phyloP scores from a whole-genome alignment of 1,140 invertebrate genomes.

The Rhopalosiphum padi region DNA sequence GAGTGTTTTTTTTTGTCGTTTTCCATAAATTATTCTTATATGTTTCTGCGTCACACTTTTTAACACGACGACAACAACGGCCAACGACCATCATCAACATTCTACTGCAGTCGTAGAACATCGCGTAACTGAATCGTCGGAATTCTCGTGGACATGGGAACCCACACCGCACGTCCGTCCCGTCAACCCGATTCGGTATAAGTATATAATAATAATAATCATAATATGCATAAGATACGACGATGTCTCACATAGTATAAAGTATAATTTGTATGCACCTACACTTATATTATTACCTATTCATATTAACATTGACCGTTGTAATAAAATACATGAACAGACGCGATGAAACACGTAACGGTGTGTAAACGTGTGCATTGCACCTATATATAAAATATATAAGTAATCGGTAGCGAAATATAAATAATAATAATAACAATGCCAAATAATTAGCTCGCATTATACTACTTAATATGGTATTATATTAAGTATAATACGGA shows the following conservation, averaged over 20 bases:
- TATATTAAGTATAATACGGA: too few species aligned
- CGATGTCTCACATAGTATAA: not conserved
- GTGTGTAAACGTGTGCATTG: not conserved
- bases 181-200: not conserved
- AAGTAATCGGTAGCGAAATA: not conserved
- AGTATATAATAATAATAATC: not conserved
- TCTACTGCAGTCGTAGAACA: not conserved
- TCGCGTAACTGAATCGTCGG: not conserved
- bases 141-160: conserved; percentile 13
- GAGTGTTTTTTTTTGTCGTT: not conserved
- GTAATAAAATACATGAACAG: not conserved
- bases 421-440: not conserved
- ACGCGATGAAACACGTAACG: not conserved
- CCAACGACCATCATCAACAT: not conserved
- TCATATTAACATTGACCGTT: not conserved
- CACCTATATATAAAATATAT: not conserved
- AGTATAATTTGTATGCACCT: not conserved
- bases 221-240: not conserved
- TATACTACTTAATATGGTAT: not conserved
- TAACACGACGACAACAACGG: not conserved
- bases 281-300: not conserved
- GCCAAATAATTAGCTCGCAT: conserved; percentile 8
- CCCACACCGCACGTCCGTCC: not conserved
- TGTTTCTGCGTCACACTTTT: not conserved
- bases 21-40: not conserved